Percentiles rank a stretch among this genome's conserved stretches.
phyloP scores from a whole-genome alignment of 1,140 invertebrate genomes.

The Nymphalis io region DNA sequence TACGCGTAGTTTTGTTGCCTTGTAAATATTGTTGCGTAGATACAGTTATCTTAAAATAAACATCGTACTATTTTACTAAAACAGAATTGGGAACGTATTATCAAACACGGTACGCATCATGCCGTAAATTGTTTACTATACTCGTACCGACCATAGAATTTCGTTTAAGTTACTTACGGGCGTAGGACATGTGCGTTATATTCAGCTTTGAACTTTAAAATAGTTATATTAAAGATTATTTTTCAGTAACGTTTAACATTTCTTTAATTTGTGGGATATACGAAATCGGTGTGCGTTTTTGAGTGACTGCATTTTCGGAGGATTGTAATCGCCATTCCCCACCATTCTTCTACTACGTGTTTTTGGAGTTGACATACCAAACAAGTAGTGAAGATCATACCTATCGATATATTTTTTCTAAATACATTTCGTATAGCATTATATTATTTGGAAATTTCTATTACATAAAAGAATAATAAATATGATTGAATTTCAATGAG shows the following conservation, averaged over 20 bases:
- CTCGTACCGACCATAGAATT: constrained; percentile 55
- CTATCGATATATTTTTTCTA: constrained; percentile 53
- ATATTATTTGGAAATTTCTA: constrained; percentile 37
- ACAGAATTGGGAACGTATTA: constrained; percentile 49
- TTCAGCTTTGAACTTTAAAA: constrained; percentile 18
- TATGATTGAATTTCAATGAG: constrained; percentile 42
- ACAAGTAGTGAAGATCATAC: constrained; percentile 56
- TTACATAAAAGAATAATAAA: constrained; percentile 32
- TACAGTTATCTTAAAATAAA: constrained; percentile 19
- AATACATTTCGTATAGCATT: constrained; percentile 22
- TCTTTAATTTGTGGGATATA: constrained; percentile 59
- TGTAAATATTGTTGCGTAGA: constrained; percentile 13
- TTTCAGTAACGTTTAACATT: constrained; percentile 32
- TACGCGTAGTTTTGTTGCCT: background rate
- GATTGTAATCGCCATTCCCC: constrained; percentile 69
- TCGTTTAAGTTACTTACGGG: constrained; percentile 64
- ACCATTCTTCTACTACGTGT: constrained; percentile 65
- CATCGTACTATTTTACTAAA: constrained; percentile 18
- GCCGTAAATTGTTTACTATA: constrained; percentile 75
- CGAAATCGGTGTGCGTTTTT: constrained; percentile 64
- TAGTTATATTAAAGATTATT: constrained; percentile 42
- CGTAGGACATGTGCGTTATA: constrained; percentile 49
- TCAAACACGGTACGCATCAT: constrained; percentile 62
- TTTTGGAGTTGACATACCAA: constrained; percentile 74
- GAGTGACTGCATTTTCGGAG: constrained; percentile 74